These are phyloP conservation scores for Oscheius onirici DNA, from an alignment of 2,888 invertebrate genomes.

Conservation along the genomic window DNA sequence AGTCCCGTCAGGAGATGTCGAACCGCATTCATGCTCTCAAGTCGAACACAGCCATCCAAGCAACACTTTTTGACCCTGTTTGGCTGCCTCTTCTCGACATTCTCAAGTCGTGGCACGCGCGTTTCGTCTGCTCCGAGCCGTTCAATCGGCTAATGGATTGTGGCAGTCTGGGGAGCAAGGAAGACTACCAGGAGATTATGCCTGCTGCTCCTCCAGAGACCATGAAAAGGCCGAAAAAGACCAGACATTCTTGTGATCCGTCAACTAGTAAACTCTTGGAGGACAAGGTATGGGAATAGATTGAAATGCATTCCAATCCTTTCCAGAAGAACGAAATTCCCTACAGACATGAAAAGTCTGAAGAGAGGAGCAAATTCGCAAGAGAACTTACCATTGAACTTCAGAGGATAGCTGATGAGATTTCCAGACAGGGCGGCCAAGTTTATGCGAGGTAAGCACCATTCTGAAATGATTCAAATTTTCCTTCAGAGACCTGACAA, in stretches of 20 bases:
- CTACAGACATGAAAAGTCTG: constrained; percentile 10
- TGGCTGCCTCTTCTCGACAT: constrained; percentile 3
- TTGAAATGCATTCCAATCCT: not conserved
- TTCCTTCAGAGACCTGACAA: constrained; percentile 21
- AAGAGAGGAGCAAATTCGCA: constrained; percentile 16
- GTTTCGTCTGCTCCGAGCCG: constrained; percentile 25
- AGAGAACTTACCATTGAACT: not conserved
- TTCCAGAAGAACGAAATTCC: not conserved
- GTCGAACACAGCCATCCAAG: not conserved
- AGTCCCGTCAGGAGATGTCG: constrained; percentile 30
- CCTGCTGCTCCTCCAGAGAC: constrained; percentile 15
- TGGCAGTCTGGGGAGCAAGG: not conserved
- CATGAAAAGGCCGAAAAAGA: not conserved
- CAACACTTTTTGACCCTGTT: constrained; percentile 29
- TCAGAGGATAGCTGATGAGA: constrained; percentile 13
- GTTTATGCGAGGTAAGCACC: constrained; percentile 13
- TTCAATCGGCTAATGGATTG: constrained; percentile 14
- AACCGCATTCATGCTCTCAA: constrained; percentile 19
- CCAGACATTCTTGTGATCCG: not conserved
- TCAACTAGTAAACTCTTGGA: constrained; percentile 21
- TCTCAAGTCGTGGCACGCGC: constrained; percentile 25
- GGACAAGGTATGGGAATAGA: not conserved
- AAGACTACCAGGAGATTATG: not conserved
- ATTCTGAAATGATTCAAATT: not conserved
- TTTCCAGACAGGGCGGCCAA: not conserved